A percentile compares a stretch with the other conserved stretches of the same genome.
phyloP scores from a whole-genome alignment of 2,888 invertebrate species.

The Tortricodes alternella region DNA sequence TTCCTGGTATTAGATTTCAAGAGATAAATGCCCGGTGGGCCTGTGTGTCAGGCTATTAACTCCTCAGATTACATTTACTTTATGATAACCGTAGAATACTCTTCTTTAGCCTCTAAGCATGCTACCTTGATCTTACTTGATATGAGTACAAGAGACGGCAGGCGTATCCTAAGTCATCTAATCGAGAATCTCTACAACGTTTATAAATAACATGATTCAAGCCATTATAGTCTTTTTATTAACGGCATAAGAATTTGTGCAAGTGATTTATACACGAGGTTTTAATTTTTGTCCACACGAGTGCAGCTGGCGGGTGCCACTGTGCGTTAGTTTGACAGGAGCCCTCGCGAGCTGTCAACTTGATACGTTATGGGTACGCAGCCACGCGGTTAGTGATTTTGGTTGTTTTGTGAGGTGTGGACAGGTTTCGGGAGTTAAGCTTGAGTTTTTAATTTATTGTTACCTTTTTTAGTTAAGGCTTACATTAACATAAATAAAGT shows the following conservation, averaged over 20 bases:
- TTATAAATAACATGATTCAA: not conserved
- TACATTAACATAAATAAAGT: too few relatives aligned
- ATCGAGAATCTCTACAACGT: not conserved
- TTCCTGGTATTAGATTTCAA: slow-evolving; percentile 24
- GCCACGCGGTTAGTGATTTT: slow-evolving; percentile 3
- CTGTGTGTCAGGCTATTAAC: slow-evolving; percentile 19
- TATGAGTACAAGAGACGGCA: not conserved
- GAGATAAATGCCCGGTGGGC: slow-evolving; percentile 29
- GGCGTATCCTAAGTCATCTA: too few relatives aligned
- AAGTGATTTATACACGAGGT: not conserved
- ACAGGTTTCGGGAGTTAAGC: slow-evolving; percentile 1
- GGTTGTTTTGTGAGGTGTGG: slow-evolving; percentile 24
- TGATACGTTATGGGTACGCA: slow-evolving; percentile 14
- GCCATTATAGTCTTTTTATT: too few relatives aligned
- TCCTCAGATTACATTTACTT: slow-evolving; percentile 20
- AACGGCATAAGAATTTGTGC: not conserved
- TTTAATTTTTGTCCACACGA: slow-evolving; percentile 11
- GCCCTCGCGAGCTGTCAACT: slow-evolving; percentile 15
- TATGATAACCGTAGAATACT: not conserved
- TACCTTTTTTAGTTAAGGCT: not conserved
- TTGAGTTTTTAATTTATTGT: not conserved
- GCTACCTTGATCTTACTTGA: not conserved
- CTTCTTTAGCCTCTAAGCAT: not conserved
- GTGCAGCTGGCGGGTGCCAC: slow-evolving; percentile 10
- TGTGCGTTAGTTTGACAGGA: slow-evolving; percentile 25